Percentiles rank a stretch among this genome's conserved stretches.
These are phyloP conservation scores for Xylophagus ater DNA, from an alignment of 2,888 invertebrate species.

Conservation along the genomic window DNA sequence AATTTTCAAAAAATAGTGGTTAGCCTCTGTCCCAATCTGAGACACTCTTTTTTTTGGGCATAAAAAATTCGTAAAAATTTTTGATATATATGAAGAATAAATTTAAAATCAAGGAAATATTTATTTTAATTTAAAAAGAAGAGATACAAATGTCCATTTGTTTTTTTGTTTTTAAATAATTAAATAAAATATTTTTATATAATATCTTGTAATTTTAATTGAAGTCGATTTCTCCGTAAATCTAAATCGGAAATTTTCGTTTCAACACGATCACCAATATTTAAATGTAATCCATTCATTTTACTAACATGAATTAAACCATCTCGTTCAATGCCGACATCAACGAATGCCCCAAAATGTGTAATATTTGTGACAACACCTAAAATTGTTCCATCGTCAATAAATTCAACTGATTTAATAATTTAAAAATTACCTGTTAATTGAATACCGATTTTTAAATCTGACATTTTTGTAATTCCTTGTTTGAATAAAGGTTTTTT, in stretches of 20 bases:
- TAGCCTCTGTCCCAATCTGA: no score
- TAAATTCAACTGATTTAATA: neutral
- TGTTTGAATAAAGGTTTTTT: conserved; percentile 65
- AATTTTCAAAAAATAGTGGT: no score
- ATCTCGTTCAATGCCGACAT: conserved; percentile 62
- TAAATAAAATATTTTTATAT: no score
- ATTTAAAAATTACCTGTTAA: conserved; percentile 45
- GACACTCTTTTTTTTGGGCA: no score
- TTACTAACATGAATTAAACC: conserved; percentile 59
- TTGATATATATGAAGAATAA: no score
- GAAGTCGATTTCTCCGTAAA: conserved; percentile 45
- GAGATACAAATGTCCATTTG: no score
- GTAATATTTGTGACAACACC: conserved; percentile 80
- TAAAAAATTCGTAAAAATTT: no score
- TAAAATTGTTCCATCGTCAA: no score
- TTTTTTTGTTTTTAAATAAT: neutral
- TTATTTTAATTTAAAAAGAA: no score
- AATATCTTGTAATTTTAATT: conserved; percentile 46
- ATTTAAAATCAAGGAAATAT: no score
- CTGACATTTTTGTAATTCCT: conserved; percentile 54
- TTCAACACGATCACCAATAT: conserved; percentile 57
- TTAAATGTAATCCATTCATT: conserved; percentile 44
- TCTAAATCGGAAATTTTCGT: conserved; percentile 52
- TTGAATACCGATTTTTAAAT: conserved; percentile 49
- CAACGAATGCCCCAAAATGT: conserved; percentile 86